A percentile compares a stretch with the other conserved stretches of the same genome.
These are phyloP conservation scores for Caloenas nicobarica DNA, from an alignment of 2,113 vertebrate genomes.

Conservation along the genomic window DNA sequence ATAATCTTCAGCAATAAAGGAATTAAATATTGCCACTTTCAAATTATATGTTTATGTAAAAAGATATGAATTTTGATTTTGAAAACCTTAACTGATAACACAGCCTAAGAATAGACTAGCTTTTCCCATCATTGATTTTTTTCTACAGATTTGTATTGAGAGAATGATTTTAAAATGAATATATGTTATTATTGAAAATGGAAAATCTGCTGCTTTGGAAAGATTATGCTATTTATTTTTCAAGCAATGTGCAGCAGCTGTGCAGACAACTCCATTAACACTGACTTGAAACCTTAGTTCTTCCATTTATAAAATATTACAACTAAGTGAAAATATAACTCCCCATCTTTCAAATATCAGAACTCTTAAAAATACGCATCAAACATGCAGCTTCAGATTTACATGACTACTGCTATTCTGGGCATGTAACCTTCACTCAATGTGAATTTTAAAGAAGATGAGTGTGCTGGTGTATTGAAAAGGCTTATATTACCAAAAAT, in stretches of 20 bases:
- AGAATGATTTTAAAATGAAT: background rate
- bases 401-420: background rate
- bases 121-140: background rate
- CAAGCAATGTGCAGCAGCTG: background rate
- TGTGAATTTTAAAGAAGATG: background rate
- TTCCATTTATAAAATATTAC: background rate
- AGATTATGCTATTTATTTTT: constrained; percentile 11
- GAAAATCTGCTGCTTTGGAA: constrained; percentile 21
- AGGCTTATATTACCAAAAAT: background rate
- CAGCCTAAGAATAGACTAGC: background rate
- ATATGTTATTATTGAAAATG: constrained; percentile 1
- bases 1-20: background rate
- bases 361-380: background rate
- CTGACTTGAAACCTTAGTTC: background rate
- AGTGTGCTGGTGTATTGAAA: background rate
- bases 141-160: background rate
- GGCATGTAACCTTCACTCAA: background rate
- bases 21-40: background rate
- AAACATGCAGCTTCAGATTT: background rate
- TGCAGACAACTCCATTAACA: background rate
- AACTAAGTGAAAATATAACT: background rate
- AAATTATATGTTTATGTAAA: background rate
- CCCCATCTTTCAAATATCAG: background rate
- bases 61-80: background rate
- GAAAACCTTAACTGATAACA: background rate